These are phyloP conservation scores for Cygnus atratus DNA, from an alignment of 2,113 vertebrate species.

Conservation along the genomic window DNA sequence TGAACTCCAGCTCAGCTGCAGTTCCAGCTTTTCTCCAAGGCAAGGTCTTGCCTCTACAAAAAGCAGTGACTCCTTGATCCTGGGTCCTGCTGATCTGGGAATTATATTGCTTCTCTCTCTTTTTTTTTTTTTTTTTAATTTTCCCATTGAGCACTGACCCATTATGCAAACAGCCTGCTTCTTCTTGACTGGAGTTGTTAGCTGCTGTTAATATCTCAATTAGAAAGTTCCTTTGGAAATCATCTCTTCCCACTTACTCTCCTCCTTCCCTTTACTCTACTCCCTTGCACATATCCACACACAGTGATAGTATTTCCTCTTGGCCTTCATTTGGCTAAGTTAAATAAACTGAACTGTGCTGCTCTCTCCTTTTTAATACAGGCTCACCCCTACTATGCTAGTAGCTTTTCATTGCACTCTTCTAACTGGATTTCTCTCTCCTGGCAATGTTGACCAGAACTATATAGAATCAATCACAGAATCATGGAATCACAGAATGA, in stretches of 20 bases:
- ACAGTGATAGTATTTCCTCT: background rate
- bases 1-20: background rate
- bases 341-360: background rate
- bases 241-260: background rate
- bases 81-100: background rate
- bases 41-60: background rate
- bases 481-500: too few species aligned
- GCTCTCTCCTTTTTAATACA: background rate
- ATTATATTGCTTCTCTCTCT: background rate
- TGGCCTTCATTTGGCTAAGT: background rate
- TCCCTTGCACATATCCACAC: background rate
- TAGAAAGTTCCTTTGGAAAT: background rate
- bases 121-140: background rate
- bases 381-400: background rate
- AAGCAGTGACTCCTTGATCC: background rate
- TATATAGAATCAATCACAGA: background rate
- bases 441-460: background rate
- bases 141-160: background rate
- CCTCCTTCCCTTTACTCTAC: background rate
- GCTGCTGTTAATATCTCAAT: background rate
- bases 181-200: background rate
- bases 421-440: background rate
- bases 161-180: background rate
- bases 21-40: background rate
- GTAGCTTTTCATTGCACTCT: accelerated